These are phyloP conservation scores for Melanostoma mellinum DNA, from an alignment of 2,888 invertebrate genomes.

Conservation along the genomic window DNA sequence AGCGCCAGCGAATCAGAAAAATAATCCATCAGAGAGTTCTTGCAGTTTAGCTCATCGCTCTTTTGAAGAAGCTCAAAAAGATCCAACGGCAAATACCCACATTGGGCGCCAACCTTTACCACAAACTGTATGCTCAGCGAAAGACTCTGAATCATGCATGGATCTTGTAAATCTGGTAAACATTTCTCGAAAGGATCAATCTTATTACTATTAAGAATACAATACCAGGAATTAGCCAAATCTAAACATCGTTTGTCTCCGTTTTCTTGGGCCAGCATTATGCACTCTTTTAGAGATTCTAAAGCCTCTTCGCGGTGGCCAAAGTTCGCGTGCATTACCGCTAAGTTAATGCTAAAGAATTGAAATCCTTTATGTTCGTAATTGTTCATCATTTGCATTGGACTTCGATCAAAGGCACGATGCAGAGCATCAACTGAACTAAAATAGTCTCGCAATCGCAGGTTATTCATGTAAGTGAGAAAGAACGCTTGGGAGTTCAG, in stretches of 20 bases:
- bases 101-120: constrained; percentile 88
- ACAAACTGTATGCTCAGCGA: constrained; percentile 89
- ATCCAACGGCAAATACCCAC: constrained; percentile 79
- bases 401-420: constrained; percentile 89
- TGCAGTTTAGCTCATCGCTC: constrained; percentile 93
- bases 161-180: constrained; percentile 86
- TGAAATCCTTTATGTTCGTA: constrained; percentile 88
- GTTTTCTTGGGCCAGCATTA: constrained; percentile 93
- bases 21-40: constrained; percentile 91
- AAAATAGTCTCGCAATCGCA: constrained; percentile 93
- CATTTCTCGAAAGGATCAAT: constrained; percentile 87
- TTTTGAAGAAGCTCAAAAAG: constrained; percentile 89
- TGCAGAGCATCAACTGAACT: constrained; percentile 79
- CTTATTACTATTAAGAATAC: constrained; percentile 83
- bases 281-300: constrained; percentile 92
- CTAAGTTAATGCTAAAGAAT: constrained; percentile 95
- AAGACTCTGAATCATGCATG: constrained; percentile 87
- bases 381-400: constrained; percentile 89
- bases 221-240: constrained; percentile 92
- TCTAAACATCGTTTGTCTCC: constrained; percentile 93
- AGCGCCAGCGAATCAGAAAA: constrained; percentile 91
- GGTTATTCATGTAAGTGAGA: constrained; percentile 93
- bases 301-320: constrained; percentile 88
- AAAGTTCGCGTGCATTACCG: constrained; percentile 93
- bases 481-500: constrained; percentile 85